Evolutionary conservation across 2,113 vertebrate genomes (phyloP), one percentile per base, ranked within the genome.

Genomic region (Callipepla squamata): DNA sequence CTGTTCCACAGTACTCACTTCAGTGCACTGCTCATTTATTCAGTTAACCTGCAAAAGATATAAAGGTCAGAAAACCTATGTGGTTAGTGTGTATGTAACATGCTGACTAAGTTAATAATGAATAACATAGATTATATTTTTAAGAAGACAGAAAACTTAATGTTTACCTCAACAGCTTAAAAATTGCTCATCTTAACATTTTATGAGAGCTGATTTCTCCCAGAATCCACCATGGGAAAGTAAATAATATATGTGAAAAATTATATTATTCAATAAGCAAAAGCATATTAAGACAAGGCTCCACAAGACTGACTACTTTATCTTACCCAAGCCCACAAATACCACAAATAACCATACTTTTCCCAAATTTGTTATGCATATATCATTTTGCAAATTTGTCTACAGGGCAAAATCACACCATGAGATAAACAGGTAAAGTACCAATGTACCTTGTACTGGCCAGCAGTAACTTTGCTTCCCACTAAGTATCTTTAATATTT

Each of bases 21-120:
- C 34, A 85, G 34, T 77, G 88, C 84, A 68, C 75, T 92, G 34
- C 58, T 95, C 85, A 58, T 91, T 90, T 91, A 88, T 88, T 87
- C 58, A 50, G 65, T 69, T 86, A 86, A 87, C 50, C 47, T 88
- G 67, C 40, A 79, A 86, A 84, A 92, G 34, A 79, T 44, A 36
- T 77, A 89, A 95, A 93, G 15, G 48, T n/a, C 17, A 90, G 94
- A 65, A 81, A 79, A 36, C 48, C 80, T 45, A 11, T 22, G 30
- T 73, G 16, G 18, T 81, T 90, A 66, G 34, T 20, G 30, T 53
- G 9, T 44, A 68, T 3, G 32, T 50, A 89, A 58, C 22, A 63
- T 10, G 23, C 34, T 47, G 18, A n/a, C 57, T 48, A 38, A 22
- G 26, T 61, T 36, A 48, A 28, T 62, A 50, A 48, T 61, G 30